phyloP scores from a whole-genome alignment of 2,797 vertebrate species.

The Sebastes iracundus region DNA sequence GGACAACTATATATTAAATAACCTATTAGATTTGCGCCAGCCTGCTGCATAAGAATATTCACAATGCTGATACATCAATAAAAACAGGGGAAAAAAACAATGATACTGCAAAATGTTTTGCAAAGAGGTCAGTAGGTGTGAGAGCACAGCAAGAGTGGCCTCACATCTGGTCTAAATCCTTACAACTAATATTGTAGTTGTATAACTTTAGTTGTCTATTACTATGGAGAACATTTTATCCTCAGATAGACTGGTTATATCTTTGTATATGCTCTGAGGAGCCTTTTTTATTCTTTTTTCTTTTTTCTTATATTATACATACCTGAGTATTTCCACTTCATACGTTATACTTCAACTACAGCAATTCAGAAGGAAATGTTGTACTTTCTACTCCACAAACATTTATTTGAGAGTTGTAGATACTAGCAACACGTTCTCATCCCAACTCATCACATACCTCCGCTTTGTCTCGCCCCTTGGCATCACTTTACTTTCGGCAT shows the following conservation, averaged over 20 bases:
- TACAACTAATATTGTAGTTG: neutral
- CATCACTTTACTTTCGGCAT: too few species aligned
- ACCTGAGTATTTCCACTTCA: neutral
- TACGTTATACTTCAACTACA: neutral
- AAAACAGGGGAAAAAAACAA: neutral
- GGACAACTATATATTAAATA: constrained; percentile 52
- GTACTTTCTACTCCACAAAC: neutral
- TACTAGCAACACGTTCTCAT: too few species aligned
- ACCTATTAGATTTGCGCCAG: constrained; percentile 68
- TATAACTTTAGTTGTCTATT: neutral
- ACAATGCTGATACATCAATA: constrained; percentile 47
- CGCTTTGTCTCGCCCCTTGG: too few species aligned
- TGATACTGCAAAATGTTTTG: neutral
- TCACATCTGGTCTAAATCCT: neutral
- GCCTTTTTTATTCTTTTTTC: neutral
- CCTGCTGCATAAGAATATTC: constrained; percentile 24
- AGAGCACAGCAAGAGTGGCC: neutral
- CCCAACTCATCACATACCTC: too few species aligned
- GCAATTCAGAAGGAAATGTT: neutral
- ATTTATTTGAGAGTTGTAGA: neutral
- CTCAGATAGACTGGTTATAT: neutral
- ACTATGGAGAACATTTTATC: neutral
- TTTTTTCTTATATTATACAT: neutral
- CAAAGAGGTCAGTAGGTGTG: constrained; percentile 9
- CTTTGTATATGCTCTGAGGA: neutral